Base-by-base conservation (phyloP, 2,113 vertebrate species). In the Actenoides lindsayi region DNA sequence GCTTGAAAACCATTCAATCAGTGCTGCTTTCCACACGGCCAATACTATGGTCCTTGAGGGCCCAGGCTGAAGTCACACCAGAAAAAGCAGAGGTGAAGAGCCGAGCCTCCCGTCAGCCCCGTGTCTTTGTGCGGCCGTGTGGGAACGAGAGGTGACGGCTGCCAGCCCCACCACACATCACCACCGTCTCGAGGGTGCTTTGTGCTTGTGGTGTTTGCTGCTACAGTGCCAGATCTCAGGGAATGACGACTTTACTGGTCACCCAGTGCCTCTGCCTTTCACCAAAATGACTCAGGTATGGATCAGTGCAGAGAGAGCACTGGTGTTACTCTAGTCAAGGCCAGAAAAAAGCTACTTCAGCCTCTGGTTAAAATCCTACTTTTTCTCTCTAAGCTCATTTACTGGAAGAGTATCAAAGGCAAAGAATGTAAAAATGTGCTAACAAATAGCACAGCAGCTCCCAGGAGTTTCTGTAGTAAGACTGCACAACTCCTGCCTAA, bases 141-240 rank as follows among this genome's bases (percentile, higher is more conserved):
- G 86, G 41, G 56, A 92, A 56, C 0, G 2, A 74, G 41, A 0
- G 0, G 63, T 46, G 46, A 24, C 0, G 0, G 62, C 76, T 83
- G 75, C 65, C 67, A 57, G 89, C 76, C 70, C 57, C 57, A 63
- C 15, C 10, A 10, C 85, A 53, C 4, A 14, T 28, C 65, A 39
- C 25, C 1, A 9, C 39, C 64, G 84, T 74, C 81, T 62, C 5
- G 4, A 50, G 44, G 27, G 15, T 56, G 50, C 37, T 87, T 37
- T 21, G 37, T 31, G 59, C 75, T 73, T 2, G 0, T 46, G 59
- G 39, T 12, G 60, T 27, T 71, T 3, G 28, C 90, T 76, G 75
- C 75, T 35, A 4, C 39, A 12, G 30, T 23, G 77, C 39, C 62
- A 59, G 28, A 39, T 50, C 46, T 62, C 68, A 31, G 44, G 63